Conservation (phyloP, 2,113 vertebrate species). For the human (Homo sapiens) region DNA sequence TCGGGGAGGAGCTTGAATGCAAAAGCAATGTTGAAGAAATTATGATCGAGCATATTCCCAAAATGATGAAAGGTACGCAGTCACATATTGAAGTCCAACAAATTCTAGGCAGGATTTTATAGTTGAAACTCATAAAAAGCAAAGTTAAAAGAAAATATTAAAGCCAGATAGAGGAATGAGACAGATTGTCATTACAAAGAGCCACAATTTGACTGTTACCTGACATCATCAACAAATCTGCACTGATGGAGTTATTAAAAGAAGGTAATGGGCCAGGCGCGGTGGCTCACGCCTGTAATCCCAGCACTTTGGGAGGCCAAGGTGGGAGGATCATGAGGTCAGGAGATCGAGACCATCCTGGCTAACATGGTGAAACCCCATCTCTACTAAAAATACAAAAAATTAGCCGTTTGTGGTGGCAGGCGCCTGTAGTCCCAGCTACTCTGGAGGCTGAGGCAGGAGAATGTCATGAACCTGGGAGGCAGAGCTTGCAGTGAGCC, state of each 20-base stretch:
- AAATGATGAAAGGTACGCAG: not conserved
- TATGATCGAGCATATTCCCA: not conserved
- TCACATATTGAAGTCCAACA: not conserved
- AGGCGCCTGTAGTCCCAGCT: too few species aligned
- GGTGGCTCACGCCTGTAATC: too few species aligned
- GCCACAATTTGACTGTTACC: not conserved
- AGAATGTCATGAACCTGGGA: accelerated
- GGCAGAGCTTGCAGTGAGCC: too few species aligned
- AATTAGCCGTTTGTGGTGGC: too few species aligned
- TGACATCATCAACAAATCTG: not conserved
- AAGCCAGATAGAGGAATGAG: not conserved
- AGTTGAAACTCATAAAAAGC: not conserved
- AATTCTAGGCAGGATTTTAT: not conserved
- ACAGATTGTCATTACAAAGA: not conserved
- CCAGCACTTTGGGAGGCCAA: too few species aligned
- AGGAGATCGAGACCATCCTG: too few species aligned
- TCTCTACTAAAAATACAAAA: too few species aligned
- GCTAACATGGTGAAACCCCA: too few species aligned
- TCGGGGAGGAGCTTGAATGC: not conserved
- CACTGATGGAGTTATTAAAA: not conserved
- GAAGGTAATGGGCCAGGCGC: not conserved
- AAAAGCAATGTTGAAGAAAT: not conserved
- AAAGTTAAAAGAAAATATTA: not conserved
- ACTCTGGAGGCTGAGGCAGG: too few species aligned
- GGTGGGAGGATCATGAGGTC: accelerated